Evolutionary conservation across 2,113 vertebrate genomes (phyloP).

Genomic region (Miniopterus natalensis): DNA sequence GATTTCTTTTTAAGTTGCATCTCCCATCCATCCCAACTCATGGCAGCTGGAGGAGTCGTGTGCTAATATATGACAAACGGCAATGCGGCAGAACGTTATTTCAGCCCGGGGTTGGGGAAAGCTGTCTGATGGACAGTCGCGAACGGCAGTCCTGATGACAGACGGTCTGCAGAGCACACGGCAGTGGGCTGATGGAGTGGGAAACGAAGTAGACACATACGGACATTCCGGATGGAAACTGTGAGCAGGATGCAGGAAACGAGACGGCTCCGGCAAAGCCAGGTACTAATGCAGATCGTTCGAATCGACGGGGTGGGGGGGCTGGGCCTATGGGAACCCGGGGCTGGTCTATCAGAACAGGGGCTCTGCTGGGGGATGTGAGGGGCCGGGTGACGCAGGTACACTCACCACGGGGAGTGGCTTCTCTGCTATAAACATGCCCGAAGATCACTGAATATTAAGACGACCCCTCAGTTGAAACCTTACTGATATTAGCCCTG

Average conservation of each 20-base stretch:
- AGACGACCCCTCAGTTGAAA: background rate
- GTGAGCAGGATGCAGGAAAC: background rate
- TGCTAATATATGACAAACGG: background rate
- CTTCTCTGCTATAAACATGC: background rate
- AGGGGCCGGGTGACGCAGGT: background rate
- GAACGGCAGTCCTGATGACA: background rate
- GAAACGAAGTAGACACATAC: background rate
- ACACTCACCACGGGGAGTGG: background rate
- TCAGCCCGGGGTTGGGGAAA: background rate
- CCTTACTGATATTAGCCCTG: background rate
- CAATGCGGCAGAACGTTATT: background rate
- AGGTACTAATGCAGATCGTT: background rate
- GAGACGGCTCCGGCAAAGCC: background rate
- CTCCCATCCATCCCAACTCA: background rate
- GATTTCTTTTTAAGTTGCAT: background rate
- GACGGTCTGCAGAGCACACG: background rate
- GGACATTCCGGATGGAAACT: background rate
- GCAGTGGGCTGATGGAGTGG: background rate
- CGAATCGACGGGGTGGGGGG: background rate
- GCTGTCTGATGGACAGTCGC: background rate
- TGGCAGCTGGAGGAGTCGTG: background rate
- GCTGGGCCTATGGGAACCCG: background rate
- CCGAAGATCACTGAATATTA: background rate
- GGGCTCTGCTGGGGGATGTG: background rate
- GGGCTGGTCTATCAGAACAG: background rate